Base-by-base conservation (phyloP, 2,888 invertebrate species). In the Incurvaria masculella region DNA sequence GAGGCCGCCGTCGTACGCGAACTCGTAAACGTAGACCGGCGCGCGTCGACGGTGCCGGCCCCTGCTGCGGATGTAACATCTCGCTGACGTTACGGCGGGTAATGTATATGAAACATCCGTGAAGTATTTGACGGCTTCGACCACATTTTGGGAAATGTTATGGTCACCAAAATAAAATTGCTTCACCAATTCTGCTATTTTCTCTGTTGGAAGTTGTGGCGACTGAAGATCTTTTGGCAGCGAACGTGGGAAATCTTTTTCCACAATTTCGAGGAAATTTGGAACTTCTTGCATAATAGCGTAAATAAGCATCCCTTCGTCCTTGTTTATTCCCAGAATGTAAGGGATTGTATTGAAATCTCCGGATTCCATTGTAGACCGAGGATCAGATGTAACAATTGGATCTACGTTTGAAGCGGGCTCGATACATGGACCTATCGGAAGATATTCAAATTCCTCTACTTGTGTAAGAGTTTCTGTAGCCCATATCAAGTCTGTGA, bases 1-100 rank as follows among this genome's bases (percentile, higher is more conserved):
- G 49, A 71, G 50, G 5, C 68, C 60, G 2, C 72, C 72, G 44
- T 72, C 70, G 44, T 66, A 74, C n/a, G 65, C 61, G 54, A 74
- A 73, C 44, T 70, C 62, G 54, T 72, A 73, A 57, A 72, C 59
- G 45, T 66, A 73, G 2, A 69, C 65, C 0, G 72, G 69, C 6
- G 64, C 61, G n/a, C n/a, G n/a, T n/a, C n/a, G n/a, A n/a, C n/a
- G n/a, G 23, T 5, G 10, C 23, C 10, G 5, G 6, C 23, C 10
- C 23, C 23, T 10, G 23, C 6, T 6, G 5, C 23, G 5, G 23
- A 23, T 23, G 23, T 23, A 23, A 5, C 23, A 10, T 10, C 23
- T 26, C 4, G 42, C n/a, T 14, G 41, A 27, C 27, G 21, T 46
- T 4, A 39, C 19, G 16, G 42, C 16, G 10, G 18, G 17, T 14